These are phyloP conservation scores for Microctonus aethiopoides DNA, from an alignment of 2,888 invertebrate genomes.

Conservation along the genomic window DNA sequence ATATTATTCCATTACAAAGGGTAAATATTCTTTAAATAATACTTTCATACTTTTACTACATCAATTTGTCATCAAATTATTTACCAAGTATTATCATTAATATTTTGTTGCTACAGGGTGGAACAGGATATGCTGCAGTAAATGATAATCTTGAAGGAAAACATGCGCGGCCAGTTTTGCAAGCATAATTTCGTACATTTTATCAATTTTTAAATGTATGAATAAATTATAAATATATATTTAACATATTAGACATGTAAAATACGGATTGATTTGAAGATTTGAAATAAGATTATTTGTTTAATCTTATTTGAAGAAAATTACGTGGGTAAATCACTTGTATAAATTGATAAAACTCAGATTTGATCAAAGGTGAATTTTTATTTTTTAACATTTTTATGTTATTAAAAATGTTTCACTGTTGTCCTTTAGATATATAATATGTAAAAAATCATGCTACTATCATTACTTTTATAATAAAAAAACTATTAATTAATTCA, in stretches of 20 bases:
- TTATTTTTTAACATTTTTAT: too few species aligned
- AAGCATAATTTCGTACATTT: slow-evolving; percentile 71
- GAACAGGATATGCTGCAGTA: slow-evolving; percentile 92
- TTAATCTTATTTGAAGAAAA: neutral
- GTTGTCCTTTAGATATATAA: too few species aligned
- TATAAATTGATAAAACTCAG: too few species aligned
- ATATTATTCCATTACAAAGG: slow-evolving; percentile 92
- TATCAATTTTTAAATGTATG: neutral
- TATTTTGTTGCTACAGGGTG: slow-evolving; percentile 75
- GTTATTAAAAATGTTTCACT: too few species aligned
- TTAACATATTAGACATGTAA: neutral
- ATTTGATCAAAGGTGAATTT: too few species aligned
- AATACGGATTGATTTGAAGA: too few species aligned
- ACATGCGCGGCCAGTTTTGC: slow-evolving; percentile 84
- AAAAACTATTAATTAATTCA: neutral
- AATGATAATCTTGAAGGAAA: slow-evolving; percentile 87
- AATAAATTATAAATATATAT: neutral
- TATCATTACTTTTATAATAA: too few species aligned
- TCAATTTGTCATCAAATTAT: too few species aligned
- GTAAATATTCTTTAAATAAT: slow-evolving; percentile 70
- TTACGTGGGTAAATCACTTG: neutral
- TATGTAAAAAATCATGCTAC: too few species aligned
- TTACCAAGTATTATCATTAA: too few species aligned
- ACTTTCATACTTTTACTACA: too few species aligned
- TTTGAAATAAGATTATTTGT: too few species aligned